Percentiles rank a stretch among this genome's conserved stretches.
phyloP scores from a whole-genome alignment of 2,113 vertebrate genomes.

The Silurus glanis region DNA sequence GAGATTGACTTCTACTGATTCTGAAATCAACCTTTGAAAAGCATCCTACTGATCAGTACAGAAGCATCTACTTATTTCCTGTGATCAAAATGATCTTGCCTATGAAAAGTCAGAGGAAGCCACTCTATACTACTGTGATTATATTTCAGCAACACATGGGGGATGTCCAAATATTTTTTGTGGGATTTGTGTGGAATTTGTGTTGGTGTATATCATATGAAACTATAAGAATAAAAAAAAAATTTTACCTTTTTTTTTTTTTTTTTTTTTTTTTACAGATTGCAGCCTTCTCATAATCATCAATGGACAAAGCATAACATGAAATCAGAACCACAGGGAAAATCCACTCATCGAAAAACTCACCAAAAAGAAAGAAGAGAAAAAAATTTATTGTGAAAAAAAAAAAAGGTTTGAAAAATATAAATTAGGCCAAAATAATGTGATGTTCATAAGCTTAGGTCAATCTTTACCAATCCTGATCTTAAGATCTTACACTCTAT shows the following conservation, averaged over 20 bases:
- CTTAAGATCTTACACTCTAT: not conserved
- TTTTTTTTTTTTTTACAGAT: slow-evolving; percentile 7
- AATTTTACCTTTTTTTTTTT: too few species aligned
- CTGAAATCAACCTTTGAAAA: not conserved
- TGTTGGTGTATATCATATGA: slow-evolving; percentile 7
- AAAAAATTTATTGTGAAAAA: not conserved
- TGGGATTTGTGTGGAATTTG: not conserved
- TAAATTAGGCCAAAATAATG: not conserved
- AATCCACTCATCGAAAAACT: not conserved
- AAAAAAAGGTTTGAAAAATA: not conserved
- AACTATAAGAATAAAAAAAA: slow-evolving; percentile 11
- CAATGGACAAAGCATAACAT: slow-evolving; percentile 11
- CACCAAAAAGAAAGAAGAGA: not conserved
- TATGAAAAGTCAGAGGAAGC: slow-evolving; percentile 19
- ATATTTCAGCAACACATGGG: too few species aligned
- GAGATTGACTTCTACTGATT: not conserved
- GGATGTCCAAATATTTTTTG: too few species aligned
- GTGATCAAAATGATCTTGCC: not conserved
- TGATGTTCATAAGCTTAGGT: not conserved
- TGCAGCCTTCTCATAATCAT: slow-evolving; percentile 9
- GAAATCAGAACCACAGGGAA: slow-evolving; percentile 13
- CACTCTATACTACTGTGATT: not conserved
- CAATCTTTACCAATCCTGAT: not conserved
- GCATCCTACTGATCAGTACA: not conserved
- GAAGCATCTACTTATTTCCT: slow-evolving; percentile 11